Percentiles rank a stretch among this genome's conserved stretches.
phyloP scores from a whole-genome alignment of 2,888 invertebrate species.

The Dynastes tityus region DNA sequence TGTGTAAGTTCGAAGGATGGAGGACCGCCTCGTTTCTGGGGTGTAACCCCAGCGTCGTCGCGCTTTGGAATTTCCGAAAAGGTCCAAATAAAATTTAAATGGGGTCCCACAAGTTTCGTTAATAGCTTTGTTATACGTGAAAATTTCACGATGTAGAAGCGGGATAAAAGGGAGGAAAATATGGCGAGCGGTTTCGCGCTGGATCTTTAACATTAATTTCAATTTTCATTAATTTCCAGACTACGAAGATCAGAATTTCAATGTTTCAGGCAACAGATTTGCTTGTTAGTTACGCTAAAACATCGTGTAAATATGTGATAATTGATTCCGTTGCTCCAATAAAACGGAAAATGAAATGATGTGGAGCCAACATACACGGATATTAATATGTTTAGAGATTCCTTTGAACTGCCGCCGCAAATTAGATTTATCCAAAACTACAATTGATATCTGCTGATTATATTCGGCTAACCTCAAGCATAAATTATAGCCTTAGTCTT shows the following conservation, averaged over 20 bases:
- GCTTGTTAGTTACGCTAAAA: not conserved
- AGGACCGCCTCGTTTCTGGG: conserved; percentile 10
- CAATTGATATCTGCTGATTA: too few relatives aligned
- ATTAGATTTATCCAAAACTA: too few relatives aligned
- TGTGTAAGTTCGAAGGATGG: conserved; percentile 3
- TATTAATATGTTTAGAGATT: too few relatives aligned
- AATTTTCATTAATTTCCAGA: conserved; percentile 29
- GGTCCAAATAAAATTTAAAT: conserved; percentile 38
- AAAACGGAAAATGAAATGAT: too few relatives aligned
- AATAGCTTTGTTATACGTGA: conserved; percentile 40
- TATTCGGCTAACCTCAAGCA: too few relatives aligned
- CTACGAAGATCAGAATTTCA: conserved; percentile 8
- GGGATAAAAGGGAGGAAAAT: conserved; percentile 20
- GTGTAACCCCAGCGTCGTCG: not conserved
- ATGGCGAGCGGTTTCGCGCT: conserved; percentile 5
- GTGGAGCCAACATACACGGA: too few relatives aligned
- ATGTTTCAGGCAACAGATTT: conserved; percentile 20
- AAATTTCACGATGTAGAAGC: conserved; percentile 30
- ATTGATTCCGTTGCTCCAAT: too few relatives aligned
- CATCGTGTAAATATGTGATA: not conserved
- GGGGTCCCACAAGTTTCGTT: conserved; percentile 32
- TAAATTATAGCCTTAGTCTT: too few relatives aligned
- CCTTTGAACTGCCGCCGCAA: too few relatives aligned
- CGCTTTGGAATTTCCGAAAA: conserved; percentile 31
- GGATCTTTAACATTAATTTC: conserved; percentile 27